Percentiles rank a stretch among this genome's conserved stretches.
These are phyloP conservation scores for Neodiprion virginianus DNA, from an alignment of 1,140 invertebrate species.

Conservation along the genomic window DNA sequence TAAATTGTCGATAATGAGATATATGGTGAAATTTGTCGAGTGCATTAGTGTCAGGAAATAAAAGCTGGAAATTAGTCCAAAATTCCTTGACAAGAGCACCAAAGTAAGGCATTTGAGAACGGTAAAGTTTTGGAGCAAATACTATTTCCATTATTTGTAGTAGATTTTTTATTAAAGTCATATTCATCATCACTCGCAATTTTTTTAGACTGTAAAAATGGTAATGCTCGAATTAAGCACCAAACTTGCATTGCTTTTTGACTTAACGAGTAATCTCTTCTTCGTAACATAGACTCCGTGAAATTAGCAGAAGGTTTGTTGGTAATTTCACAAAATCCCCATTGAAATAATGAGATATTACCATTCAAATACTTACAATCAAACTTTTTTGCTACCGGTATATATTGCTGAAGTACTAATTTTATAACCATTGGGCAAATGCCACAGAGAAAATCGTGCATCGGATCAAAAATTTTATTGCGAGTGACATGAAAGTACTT, in stretches of 20 bases:
- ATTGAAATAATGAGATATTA: constrained; percentile 17
- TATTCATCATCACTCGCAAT: constrained; percentile 23
- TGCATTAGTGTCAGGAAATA: constrained; percentile 19
- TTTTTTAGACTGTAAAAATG: constrained; percentile 30
- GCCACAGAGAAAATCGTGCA: not conserved
- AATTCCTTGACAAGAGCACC: constrained; percentile 19
- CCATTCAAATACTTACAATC: constrained; percentile 20
- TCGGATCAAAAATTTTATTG: not conserved
- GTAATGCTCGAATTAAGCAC: constrained; percentile 29
- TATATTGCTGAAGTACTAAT: not conserved
- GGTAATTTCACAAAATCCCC: constrained; percentile 20
- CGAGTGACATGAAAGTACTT: not conserved
- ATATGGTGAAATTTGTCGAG: constrained; percentile 27
- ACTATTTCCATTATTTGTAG: not conserved
- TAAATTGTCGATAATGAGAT: constrained; percentile 27
- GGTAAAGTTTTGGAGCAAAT: constrained; percentile 20
- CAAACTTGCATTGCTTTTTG: constrained; percentile 36
- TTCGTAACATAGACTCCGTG: constrained; percentile 9
- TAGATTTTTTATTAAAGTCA: constrained; percentile 1
- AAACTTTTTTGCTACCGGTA: not conserved
- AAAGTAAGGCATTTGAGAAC: constrained; percentile 19
- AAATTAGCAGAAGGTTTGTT: constrained; percentile 27
- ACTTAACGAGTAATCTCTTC: constrained; percentile 24
- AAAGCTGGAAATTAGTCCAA: constrained; percentile 9
- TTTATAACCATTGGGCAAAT: not conserved